Base-by-base conservation (phyloP, 1,140 invertebrate genomes). In the Pseudomyrmex pallidus region DNA sequence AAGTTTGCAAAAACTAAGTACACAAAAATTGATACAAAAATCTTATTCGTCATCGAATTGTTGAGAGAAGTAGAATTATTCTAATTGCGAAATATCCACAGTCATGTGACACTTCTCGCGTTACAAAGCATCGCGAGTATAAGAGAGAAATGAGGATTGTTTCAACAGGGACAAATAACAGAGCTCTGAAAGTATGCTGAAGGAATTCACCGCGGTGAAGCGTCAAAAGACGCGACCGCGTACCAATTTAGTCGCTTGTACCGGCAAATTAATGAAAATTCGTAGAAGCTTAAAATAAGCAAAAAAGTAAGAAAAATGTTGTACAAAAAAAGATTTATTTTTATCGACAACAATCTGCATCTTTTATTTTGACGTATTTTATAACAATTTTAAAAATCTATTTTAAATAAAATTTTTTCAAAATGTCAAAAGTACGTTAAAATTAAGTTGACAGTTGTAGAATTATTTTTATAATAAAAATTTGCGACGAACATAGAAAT, bases 261-360 rank as follows among this genome's bases (percentile, higher is more conserved):
- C 66, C 56, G 85, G 83, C 70, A 87, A 88, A 88, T 85, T 88
- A 87, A 87, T 87, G 87, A 87, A 88, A 88, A 88, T 85, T 72
- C 77, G 52, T 59, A 74, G 62, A 12, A 66, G 52, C 63, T 50
- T n/a, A 74, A 61, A 82, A 44, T 68, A 61, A 48, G 20, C 12
- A 15, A 48, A 22, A 35, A 50, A 61, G 17, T 10, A 44, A 63
- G n/a, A 62, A 15, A 22, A 22, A 22, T 1, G 20, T 35, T 35
- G 35, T 35, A 5, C 4, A 35, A 0, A 35, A 35, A 5, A 35
- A 35, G 20, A 44, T 44, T 62, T 62, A 62, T 74, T 50, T 8
- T 15, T 10, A 22, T 22, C 13, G 46, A 62, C 5, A 52, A 25
- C 44, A 62, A n/a, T 15, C 44, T 15, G 5, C 46, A 74, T 62